Conservation (phyloP, 2,888 invertebrate species). For the Hermaeophaga mercurialis region DNA sequence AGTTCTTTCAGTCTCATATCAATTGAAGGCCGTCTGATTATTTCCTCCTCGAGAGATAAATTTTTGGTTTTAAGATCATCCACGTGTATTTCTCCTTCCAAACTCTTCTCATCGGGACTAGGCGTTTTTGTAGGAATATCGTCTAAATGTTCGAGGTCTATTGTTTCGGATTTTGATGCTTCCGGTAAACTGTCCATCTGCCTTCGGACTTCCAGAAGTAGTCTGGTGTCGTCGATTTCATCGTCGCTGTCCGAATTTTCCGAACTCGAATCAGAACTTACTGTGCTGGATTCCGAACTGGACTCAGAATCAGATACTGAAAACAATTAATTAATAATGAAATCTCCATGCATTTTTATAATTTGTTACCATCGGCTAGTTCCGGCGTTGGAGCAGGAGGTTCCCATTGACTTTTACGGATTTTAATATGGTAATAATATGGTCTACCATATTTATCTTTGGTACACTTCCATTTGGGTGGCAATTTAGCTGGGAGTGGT, state of each 20-base stretch:
- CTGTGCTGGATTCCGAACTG: conserved; percentile 54
- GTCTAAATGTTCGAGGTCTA: conserved; percentile 13
- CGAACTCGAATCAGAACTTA: conserved; percentile 59
- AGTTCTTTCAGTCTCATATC: conserved; percentile 52
- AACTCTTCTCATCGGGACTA: conserved; percentile 39
- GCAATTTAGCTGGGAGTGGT: conserved; percentile 67
- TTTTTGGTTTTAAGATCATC: conserved; percentile 43
- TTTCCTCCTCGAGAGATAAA: conserved; percentile 43
- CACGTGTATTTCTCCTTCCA: conserved; percentile 31
- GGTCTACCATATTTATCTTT: conserved; percentile 80
- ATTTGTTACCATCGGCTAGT: neutral
- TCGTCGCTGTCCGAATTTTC: conserved; percentile 61
- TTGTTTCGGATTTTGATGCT: conserved; percentile 22
- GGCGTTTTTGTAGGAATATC: conserved; percentile 30
- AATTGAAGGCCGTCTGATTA: conserved; percentile 43
- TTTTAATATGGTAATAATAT: conserved; percentile 89
- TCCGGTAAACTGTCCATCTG: conserved; percentile 47
- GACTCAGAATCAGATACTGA: conserved; percentile 52
- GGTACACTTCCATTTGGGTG: conserved; percentile 87
- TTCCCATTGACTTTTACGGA: conserved; percentile 79
- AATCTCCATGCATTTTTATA: neutral
- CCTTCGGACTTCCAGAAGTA: conserved; percentile 53
- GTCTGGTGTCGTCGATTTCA: conserved; percentile 53
- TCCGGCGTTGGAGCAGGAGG: conserved; percentile 60
- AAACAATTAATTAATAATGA: conserved; percentile 23